Evolutionary conservation across 1,140 invertebrate species (phyloP), one percentile per base, ranked within the genome.

Genomic region (Elymnias hypermnestra): DNA sequence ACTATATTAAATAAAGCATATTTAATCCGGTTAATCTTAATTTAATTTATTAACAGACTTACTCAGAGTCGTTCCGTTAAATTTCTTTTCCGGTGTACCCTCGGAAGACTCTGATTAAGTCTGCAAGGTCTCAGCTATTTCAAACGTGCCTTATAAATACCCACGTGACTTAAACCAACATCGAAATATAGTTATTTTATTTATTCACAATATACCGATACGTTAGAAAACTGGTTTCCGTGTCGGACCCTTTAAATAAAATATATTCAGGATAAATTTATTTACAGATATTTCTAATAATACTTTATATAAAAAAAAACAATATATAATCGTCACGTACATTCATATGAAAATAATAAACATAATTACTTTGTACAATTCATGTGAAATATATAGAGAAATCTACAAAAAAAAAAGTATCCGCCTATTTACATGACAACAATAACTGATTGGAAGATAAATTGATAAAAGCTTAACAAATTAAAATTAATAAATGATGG

Each of bases 361-460:
- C 63, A 50, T 69, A 68, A 70, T 63, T 74, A 77, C 65, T 83
- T 83, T 83, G 79, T 83, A 83, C 79, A 83, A 57, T 65, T 63
- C 48, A 67, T 53, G 65, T 73, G 67, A 79, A 79, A 79, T 64
- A 78, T 43, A 47, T 67, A 79, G 79, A 64, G 72, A 77, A 83
- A 81, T 81, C 75, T 82, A 79, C 73, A 81, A 77, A 77, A n/a
- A n/a, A n/a, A n/a, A n/a, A n/a, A n/a, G n/a, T 75, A 66, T 74
- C 72, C 59, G 59, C 66, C 64, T 83, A 83, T 83, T 57, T 79
- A 83, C 77, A 83, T 63, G 81, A 77, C 72, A 77, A 77, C 74
- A 75, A 77, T 71, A 68, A 72, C 55, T 57, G 55, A 72, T 72
- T 62, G 62, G 66, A 74, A 53, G 61, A 53, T 58, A 44, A 40